Conservation (phyloP, 2,113 vertebrate species). For the Hippocampus zosterae region DNA sequence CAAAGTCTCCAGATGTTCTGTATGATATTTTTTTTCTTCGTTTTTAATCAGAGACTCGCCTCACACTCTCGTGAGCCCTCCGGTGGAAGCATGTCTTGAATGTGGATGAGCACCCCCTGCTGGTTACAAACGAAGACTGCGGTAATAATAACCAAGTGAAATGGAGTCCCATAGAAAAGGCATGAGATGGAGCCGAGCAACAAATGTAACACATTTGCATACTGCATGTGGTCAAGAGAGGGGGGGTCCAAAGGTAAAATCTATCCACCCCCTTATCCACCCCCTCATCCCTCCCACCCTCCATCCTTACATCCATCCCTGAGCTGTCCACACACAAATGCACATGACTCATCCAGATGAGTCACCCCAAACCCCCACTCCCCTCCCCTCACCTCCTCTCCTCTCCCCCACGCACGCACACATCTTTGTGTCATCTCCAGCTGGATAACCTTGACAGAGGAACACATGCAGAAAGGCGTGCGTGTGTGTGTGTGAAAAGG, state of each 20-base stretch:
- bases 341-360: slow-evolving; percentile 77
- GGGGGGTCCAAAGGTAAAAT: not conserved
- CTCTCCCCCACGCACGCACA: slow-evolving; percentile 47
- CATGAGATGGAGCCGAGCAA: slow-evolving; percentile 8
- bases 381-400: slow-evolving; percentile 26
- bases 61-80: slow-evolving; percentile 11
- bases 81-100: slow-evolving; percentile 24
- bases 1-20: not conserved
- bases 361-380: slow-evolving; percentile 52
- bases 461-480: slow-evolving; percentile 46
- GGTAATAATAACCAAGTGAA: slow-evolving; percentile 18
- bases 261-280: slow-evolving; percentile 2
- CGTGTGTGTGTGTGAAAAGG: slow-evolving; percentile 40
- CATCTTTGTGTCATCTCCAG: slow-evolving; percentile 67
- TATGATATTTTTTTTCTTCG: not conserved
- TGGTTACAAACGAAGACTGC: slow-evolving; percentile 22
- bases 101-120: slow-evolving; percentile 27
- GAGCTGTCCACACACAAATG: slow-evolving; percentile 62
- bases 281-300: slow-evolving; percentile 42
- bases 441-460: slow-evolving; percentile 70
- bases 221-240: not conserved
- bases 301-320: slow-evolving; percentile 53
- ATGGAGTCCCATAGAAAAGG: slow-evolving; percentile 21
- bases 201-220: slow-evolving; percentile 19
- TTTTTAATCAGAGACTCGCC: slow-evolving; percentile 20